Conservation (phyloP, 2,113 vertebrate genomes). For the Marcusenius ussheri region DNA sequence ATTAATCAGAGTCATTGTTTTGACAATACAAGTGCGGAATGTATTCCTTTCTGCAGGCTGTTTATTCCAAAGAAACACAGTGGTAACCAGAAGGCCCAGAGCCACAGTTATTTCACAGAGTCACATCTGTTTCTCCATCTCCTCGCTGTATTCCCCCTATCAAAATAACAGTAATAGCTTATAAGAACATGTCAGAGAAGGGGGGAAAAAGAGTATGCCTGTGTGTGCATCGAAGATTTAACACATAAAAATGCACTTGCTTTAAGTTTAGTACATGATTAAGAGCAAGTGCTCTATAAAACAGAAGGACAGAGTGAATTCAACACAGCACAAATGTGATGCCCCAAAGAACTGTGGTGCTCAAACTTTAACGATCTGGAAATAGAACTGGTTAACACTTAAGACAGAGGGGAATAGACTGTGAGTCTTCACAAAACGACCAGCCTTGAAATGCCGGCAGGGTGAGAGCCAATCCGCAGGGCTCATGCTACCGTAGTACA, state of each 20-base stretch:
- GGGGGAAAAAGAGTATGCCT: neutral
- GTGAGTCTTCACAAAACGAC: neutral
- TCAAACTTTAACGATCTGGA: neutral
- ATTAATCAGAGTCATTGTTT: neutral
- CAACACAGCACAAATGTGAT: neutral
- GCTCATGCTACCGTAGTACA: neutral
- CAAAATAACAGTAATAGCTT: neutral
- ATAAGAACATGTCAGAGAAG: neutral
- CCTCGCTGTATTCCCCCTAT: neutral
- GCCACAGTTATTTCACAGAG: neutral
- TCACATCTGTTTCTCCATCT: neutral
- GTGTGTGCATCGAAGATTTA: neutral
- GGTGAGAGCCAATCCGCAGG: neutral
- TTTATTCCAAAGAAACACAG: neutral
- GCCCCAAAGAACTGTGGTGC: neutral
- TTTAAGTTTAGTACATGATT: neutral
- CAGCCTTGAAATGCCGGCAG: neutral
- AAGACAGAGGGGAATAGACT: neutral
- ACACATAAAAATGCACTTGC: neutral
- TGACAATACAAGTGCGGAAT: neutral
- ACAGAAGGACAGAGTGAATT: neutral
- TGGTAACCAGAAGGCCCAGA: neutral
- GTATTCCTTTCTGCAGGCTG: neutral
- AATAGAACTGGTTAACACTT: neutral
- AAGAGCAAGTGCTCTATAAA: neutral